Evolutionary conservation across 1,140 invertebrate genomes (phyloP).

Genomic region (Araneus ventricosus): DNA sequence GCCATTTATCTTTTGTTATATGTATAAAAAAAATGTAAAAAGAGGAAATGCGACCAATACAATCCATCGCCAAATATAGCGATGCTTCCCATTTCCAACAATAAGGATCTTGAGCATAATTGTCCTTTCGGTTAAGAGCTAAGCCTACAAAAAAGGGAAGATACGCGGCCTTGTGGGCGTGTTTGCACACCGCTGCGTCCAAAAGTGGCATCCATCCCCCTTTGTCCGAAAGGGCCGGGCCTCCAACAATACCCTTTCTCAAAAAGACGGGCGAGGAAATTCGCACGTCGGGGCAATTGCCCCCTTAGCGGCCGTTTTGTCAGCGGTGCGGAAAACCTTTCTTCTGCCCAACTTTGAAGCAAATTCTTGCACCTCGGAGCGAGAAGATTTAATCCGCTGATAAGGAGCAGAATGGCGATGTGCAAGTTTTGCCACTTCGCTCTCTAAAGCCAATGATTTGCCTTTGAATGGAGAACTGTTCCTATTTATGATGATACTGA

Average conservation of each 20-base stretch:
- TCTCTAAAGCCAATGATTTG: background rate
- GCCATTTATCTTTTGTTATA: too few species aligned
- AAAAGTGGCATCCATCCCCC: background rate
- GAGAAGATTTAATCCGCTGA: conserved; percentile 39
- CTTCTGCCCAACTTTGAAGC: background rate
- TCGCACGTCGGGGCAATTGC: background rate
- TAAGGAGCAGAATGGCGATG: background rate
- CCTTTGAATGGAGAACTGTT: background rate
- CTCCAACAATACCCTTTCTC: background rate
- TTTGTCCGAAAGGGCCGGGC: background rate
- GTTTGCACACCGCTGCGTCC: conserved; percentile 16
- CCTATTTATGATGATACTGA: background rate
- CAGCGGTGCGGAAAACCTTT: conserved; percentile 37
- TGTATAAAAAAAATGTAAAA: too few species aligned
- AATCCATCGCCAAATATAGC: background rate
- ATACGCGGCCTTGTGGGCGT: background rate
- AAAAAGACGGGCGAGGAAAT: conserved; percentile 24
- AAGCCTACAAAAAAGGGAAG: background rate
- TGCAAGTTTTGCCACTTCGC: background rate
- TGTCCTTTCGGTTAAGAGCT: background rate
- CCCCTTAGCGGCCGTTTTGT: background rate
- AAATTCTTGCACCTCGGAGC: conserved; percentile 26
- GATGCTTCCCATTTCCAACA: background rate
- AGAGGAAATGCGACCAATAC: too few species aligned
- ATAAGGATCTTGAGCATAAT: background rate